A percentile compares a stretch with the other conserved stretches of the same genome.
Evolutionary conservation across 2,797 vertebrate genomes (phyloP).

Genomic region (Dallia pectoralis): DNA sequence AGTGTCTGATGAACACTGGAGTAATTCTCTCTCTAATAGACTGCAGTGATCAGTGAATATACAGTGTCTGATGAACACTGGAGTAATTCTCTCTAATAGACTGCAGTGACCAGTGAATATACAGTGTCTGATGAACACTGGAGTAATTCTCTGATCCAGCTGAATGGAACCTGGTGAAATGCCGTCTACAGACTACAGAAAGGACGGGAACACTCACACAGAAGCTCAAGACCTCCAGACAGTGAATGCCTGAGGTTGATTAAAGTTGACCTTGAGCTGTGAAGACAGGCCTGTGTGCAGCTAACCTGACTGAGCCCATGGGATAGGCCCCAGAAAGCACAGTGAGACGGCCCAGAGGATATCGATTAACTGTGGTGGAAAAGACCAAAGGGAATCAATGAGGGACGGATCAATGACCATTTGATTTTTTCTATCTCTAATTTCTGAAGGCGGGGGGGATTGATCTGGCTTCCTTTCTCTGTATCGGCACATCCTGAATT

Average conservation of each 20-base stretch:
- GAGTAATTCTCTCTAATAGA: slow-evolving; percentile 25
- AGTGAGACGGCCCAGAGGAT: slow-evolving; percentile 42
- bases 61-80: neutral
- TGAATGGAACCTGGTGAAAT: slow-evolving; percentile 35
- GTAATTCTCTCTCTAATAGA: slow-evolving; percentile 44
- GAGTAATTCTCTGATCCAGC: slow-evolving; percentile 37
- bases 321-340: slow-evolving; percentile 54
- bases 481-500: slow-evolving; percentile 61
- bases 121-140: slow-evolving; percentile 41
- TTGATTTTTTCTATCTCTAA: slow-evolving; percentile 70
- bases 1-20: slow-evolving; percentile 42
- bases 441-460: slow-evolving; percentile 58
- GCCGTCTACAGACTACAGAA: neutral
- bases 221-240: slow-evolving; percentile 15
- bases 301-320: slow-evolving; percentile 41
- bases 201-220: neutral
- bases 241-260: slow-evolving; percentile 48
- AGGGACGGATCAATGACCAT: slow-evolving; percentile 61
- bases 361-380: slow-evolving; percentile 33
- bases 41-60: too few species aligned
- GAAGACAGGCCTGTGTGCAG: slow-evolving; percentile 41
- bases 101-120: slow-evolving; percentile 36
- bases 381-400: slow-evolving; percentile 69
- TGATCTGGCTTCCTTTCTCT: slow-evolving; percentile 52
- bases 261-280: slow-evolving; percentile 64